Conservation (phyloP, 2,113 vertebrate genomes). For the Speoplatyrhinus poulsoni region DNA sequence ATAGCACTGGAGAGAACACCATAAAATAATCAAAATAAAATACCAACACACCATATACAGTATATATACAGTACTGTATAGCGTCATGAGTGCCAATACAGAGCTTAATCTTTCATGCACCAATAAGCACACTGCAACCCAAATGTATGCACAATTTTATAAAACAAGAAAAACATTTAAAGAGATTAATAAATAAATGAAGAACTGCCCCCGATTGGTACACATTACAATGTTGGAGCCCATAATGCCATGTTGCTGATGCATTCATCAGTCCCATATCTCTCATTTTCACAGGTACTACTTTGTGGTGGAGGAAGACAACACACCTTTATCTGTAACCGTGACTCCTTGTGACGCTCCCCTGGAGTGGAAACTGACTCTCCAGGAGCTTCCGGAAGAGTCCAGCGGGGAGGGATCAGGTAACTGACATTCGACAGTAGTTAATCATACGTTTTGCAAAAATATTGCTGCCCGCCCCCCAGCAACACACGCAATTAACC, state of each 20-base stretch:
- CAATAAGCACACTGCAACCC: conserved; percentile 29
- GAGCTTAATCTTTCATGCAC: conserved; percentile 43
- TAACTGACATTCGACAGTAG: conserved; percentile 66
- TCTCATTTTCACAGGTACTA: conserved; percentile 84
- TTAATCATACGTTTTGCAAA: conserved; percentile 58
- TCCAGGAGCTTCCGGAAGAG: conserved; percentile 95
- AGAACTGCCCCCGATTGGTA: too few relatives aligned
- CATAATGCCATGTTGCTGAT: background rate
- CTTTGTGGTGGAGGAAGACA: conserved; percentile 97
- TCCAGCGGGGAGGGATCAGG: conserved; percentile 91
- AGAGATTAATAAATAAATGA: too few relatives aligned
- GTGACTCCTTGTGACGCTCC: conserved; percentile 96
- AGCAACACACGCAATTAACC: conserved; percentile 41
- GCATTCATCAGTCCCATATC: conserved; percentile 16
- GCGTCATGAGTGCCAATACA: conserved; percentile 45
- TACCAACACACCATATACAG: too few relatives aligned
- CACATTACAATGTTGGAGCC: too few relatives aligned
- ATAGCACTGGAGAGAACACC: too few relatives aligned
- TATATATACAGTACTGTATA: background rate
- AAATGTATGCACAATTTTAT: too few relatives aligned
- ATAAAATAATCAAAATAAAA: too few relatives aligned
- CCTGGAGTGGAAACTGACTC: conserved; percentile 92
- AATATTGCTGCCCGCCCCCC: conserved; percentile 47
- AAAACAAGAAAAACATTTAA: too few relatives aligned
- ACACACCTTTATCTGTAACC: conserved; percentile 93